phyloP scores from a whole-genome alignment of 35 echinoderm and acorn worm genomes.

The Holothuria glaberrima region DNA sequence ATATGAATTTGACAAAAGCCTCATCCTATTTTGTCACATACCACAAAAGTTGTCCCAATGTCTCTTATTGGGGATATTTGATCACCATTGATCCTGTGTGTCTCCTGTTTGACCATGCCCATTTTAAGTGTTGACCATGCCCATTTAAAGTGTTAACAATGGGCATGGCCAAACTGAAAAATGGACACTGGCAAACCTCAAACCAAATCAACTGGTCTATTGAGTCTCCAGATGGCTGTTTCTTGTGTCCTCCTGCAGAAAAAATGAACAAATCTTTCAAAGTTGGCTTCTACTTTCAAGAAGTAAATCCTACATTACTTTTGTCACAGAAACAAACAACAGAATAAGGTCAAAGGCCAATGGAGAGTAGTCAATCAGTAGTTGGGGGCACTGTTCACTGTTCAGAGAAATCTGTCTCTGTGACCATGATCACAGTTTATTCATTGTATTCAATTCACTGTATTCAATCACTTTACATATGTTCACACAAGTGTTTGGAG shows the following conservation, averaged over 20 bases:
- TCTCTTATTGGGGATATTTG: too few relatives aligned
- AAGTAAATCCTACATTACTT: background rate
- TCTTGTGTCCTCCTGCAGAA: background rate
- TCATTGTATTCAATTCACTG: too few relatives aligned
- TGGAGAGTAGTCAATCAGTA: background rate
- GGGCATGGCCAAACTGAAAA: background rate
- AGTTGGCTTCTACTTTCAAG: background rate
- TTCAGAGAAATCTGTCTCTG: background rate
- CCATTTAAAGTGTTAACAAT: background rate
- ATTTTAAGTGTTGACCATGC: background rate
- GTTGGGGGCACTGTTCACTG: background rate
- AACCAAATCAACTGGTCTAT: background rate
- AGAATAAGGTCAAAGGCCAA: background rate
- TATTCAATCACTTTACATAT: too few relatives aligned
- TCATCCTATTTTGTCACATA: too few relatives aligned
- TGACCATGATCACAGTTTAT: background rate
- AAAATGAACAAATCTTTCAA: background rate
- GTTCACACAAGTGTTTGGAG: background rate
- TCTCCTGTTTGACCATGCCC: background rate
- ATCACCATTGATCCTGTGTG: background rate
- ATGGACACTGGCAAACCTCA: background rate
- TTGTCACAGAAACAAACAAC: background rate
- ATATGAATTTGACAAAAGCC: too few relatives aligned
- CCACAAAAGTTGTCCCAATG: too few relatives aligned
- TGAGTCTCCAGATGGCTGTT: background rate